Conservation (phyloP, 2,113 vertebrate species). For the Lota lota region DNA sequence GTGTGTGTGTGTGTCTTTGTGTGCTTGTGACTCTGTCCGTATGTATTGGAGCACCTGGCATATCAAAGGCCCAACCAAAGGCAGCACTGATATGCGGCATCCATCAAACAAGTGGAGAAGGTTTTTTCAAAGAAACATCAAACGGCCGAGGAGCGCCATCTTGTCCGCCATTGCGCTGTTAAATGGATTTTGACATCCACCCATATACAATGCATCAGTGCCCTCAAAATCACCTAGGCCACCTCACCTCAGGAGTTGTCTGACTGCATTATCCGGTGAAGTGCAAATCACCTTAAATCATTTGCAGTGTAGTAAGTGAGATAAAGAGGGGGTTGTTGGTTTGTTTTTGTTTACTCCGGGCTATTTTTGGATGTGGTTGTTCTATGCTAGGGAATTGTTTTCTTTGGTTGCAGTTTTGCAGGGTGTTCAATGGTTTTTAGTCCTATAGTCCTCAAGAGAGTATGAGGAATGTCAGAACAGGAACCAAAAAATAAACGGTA, state of each 20-base stretch:
- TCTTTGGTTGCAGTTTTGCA: slow-evolving; percentile 22
- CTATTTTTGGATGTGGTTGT: not conserved
- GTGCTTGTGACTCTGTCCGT: not conserved
- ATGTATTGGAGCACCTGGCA: slow-evolving; percentile 38
- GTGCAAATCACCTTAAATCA: slow-evolving; percentile 9
- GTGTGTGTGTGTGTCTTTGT: not conserved
- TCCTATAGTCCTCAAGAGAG: slow-evolving; percentile 31
- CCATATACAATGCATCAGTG: slow-evolving; percentile 11
- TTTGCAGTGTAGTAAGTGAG: not conserved
- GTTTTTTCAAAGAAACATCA: slow-evolving; percentile 43
- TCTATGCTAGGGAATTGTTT: slow-evolving; percentile 13
- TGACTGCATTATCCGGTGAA: slow-evolving; percentile 32
- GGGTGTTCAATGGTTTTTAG: slow-evolving; percentile 18
- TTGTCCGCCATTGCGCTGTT: slow-evolving; percentile 35
- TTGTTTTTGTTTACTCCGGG: too few relatives aligned
- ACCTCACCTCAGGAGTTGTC: slow-evolving; percentile 20
- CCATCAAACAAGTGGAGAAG: slow-evolving; percentile 40
- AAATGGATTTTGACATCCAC: slow-evolving; percentile 62
- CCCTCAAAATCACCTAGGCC: slow-evolving; percentile 36
- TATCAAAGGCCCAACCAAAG: slow-evolving; percentile 45
- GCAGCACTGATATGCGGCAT: slow-evolving; percentile 47
- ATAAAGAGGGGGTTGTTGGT: slow-evolving; percentile 21
- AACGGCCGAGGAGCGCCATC: slow-evolving; percentile 41
- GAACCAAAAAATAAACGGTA: too few relatives aligned
- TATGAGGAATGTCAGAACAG: slow-evolving; percentile 51